Evolutionary conservation across 2,888 invertebrate genomes (phyloP), one percentile per base, ranked within the genome.

Genomic region (Syrphus vitripennis): DNA sequence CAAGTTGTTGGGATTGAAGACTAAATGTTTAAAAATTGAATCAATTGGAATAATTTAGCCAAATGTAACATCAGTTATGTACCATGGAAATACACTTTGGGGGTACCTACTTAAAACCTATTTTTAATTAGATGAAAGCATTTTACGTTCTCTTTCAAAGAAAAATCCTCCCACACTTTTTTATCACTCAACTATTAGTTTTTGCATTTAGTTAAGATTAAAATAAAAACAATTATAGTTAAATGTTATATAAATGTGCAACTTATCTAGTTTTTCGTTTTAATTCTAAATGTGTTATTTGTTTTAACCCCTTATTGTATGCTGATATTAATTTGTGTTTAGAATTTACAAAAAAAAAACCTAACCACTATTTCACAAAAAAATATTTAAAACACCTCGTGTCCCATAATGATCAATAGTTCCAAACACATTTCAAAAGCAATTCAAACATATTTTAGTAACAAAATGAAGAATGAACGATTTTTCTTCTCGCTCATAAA

Each of bases 281-380:
- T 34, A 53, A 40, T 16, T 80, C 76, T 80, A 53, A 80, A 71
- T 84, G 80, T 84, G 72, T 78, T n/a, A 21, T 31, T 42, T 40
- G 37, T 57, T 71, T 67, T 70, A 55, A 65, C 26, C 29, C 57
- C 3, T 21, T 55, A 48, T 37, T 31, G 48, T 65, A 65, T 75
- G 75, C 76, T 81, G 40, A 72, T 24, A 69, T 42, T 67, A 55
- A 34, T 80, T 71, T 76, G 71, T 80, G 72, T 84, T 77, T 63
- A 67, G 59, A 71, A n/a, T n/a, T n/a, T n/a, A n/a, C n/a, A n/a
- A n/a, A n/a, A n/a, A 10, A 57, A 59, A 72, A 53, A 75, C 40
- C 50, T 40, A 69, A 42, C 59, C 75, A 71, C 70, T 50, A 16
- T 65, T 45, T 59, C 71, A 82, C 45, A 16, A 75, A 50, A 16